Evolutionary conservation across 2,797 vertebrate genomes (phyloP).

Genomic region (Craterocephalus amniculus): DNA sequence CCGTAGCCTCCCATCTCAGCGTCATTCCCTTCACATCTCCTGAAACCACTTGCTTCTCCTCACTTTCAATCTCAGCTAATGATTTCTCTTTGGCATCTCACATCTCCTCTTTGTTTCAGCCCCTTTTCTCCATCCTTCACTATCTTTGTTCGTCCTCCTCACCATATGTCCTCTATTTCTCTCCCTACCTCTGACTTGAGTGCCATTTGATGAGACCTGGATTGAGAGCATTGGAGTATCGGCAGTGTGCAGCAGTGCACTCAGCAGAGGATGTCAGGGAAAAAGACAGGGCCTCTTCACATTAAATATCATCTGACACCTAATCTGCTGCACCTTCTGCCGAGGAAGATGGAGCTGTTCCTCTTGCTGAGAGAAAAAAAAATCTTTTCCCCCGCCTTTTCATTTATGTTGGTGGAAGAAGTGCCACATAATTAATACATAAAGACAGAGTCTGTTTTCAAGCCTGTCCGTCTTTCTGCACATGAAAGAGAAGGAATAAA

Average conservation of each 20-base stretch:
- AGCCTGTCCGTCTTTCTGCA: constrained; percentile 38
- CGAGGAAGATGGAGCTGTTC: constrained; percentile 47
- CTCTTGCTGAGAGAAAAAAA: constrained; percentile 6
- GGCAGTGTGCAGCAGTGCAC: constrained; percentile 65
- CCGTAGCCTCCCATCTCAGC: constrained; percentile 3
- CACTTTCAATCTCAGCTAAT: constrained; percentile 46
- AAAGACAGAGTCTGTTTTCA: constrained; percentile 54
- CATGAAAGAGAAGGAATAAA: constrained; percentile 18
- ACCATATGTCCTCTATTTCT: constrained; percentile 38
- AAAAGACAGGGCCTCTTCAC: constrained; percentile 73
- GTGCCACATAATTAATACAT: constrained; percentile 66
- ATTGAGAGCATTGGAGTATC: constrained; percentile 71
- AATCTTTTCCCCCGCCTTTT: constrained; percentile 12
- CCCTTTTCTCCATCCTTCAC: constrained; percentile 28
- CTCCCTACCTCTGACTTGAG: constrained; percentile 48
- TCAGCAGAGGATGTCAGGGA: constrained; percentile 73
- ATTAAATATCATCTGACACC: constrained; percentile 81
- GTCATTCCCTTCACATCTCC: constrained; percentile 26
- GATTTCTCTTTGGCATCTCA: constrained; percentile 37
- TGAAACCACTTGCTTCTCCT: constrained; percentile 6
- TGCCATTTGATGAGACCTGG: constrained; percentile 77
- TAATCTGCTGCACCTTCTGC: constrained; percentile 79
- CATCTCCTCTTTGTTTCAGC: constrained; percentile 31
- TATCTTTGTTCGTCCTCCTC: constrained; percentile 60
- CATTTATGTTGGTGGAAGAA: constrained; percentile 35